Evolutionary conservation across 2,797 vertebrate genomes (phyloP), one percentile per base, ranked within the genome.

Genomic region (Pogonophryne albipinna): DNA sequence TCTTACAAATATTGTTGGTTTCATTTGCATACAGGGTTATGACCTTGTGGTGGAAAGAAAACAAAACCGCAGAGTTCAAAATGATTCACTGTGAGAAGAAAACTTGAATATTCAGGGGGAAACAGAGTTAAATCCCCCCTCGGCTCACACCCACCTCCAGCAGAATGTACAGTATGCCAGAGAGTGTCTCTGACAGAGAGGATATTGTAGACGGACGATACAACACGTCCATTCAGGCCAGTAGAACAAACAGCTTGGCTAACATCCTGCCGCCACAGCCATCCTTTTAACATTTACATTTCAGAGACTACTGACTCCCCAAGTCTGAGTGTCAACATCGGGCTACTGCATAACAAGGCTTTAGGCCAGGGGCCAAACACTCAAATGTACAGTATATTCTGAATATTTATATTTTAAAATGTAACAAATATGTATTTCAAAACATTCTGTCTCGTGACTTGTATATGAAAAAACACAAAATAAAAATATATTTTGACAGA

Each of bases 101-200:
- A 64, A 44, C 16, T 19, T 34, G 47, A 47, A 23, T 70, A 79
- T 67, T 74, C 56, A 55, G 23, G 52, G 73, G 45, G 38, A 73
- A 70, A 45, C 1, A 3, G 31, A 49, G 62, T 74, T 67, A 77
- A 71, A 50, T 65, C 63, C 27, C 2, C 53, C 55, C 41, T 38
- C 69, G 13, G 53, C 84, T 78, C 78, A 84, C 88, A 6, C 58
- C 67, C 65, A 10, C 89, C 82, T 85, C 66, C 83, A 46, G 45
- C 76, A 88, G 88, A 90, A 91, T 87, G 84, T 76, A 83, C 85
- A 83, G 81, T 76, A 82, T 89, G 87, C 62, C 68, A 0, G 34
- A 10, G 10, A 45, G 63, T 59, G 51, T 75, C 74, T 44, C 64
- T 1, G 31, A 65, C 87, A 93, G 84, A 85, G 82, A 64, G 73